Conservation (phyloP, 2,888 invertebrate genomes). For the Amblyjoppa proteus region DNA sequence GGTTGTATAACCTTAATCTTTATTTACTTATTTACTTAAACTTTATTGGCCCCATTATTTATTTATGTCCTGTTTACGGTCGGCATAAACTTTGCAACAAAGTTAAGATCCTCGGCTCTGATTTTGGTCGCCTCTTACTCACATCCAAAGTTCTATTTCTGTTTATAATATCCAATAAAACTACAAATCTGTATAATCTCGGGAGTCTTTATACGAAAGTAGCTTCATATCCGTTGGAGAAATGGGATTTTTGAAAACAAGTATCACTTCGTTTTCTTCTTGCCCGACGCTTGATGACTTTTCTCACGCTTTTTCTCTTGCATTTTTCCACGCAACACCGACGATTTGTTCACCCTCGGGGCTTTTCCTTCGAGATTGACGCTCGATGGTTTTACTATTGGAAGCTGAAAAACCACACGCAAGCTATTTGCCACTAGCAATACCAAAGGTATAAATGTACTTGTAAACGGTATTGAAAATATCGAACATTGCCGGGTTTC, state of each 20-base stretch:
- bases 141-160: not conserved
- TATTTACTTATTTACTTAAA: no score
- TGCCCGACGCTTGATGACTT: not conserved
- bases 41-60: not conserved
- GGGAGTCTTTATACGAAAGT: not conserved
- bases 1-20: not conserved
- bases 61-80: not conserved
- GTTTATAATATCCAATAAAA: not conserved
- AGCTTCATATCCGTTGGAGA: not conserved
- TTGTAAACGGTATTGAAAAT: not conserved
- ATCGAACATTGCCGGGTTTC: constrained; percentile 52
- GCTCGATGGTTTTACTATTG: constrained; percentile 35
- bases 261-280: constrained; percentile 24
- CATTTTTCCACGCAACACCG: constrained; percentile 29
- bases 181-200: not conserved
- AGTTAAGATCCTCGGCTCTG: not conserved
- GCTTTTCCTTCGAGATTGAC: constrained; percentile 40
- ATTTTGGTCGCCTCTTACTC: not conserved
- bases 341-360: constrained; percentile 2
- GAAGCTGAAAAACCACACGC: constrained; percentile 24
- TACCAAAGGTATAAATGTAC: not conserved
- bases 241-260: not conserved
- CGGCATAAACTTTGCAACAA: not conserved
- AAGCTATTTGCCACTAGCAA: not conserved
- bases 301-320: constrained; percentile 17